Conservation (phyloP, 1,140 invertebrate species). For the Ptiloglossa arizonensis region DNA sequence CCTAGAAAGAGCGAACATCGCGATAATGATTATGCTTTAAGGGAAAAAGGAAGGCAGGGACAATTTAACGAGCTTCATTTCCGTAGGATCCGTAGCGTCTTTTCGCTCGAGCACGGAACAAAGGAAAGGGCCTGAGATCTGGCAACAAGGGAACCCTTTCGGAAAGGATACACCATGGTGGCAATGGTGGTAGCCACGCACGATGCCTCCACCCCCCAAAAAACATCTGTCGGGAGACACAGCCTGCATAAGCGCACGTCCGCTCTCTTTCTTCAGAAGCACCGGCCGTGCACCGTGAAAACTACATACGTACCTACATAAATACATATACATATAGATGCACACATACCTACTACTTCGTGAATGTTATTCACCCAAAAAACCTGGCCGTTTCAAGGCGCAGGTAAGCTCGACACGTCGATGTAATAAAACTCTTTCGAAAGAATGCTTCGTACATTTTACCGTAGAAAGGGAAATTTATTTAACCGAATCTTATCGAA, state of each 20-base stretch:
- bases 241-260: constrained; percentile 28
- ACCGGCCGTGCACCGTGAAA: background rate
- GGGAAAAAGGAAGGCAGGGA: background rate
- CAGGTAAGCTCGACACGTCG: background rate
- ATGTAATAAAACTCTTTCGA: background rate
- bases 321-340: too few relatives aligned
- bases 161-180: constrained; percentile 28
- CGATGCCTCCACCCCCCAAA: constrained; percentile 19
- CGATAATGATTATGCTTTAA: background rate
- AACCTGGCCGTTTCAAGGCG: background rate
- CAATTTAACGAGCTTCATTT: constrained; percentile 19
- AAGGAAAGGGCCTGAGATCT: constrained; percentile 47
- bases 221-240: constrained; percentile 61
- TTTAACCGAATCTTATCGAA: too few relatives aligned
- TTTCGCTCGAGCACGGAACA: constrained; percentile 23
- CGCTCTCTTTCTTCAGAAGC: constrained; percentile 35
- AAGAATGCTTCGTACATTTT: too few relatives aligned
- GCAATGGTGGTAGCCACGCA: constrained; percentile 15
- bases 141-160: constrained; percentile 56
- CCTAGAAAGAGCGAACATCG: background rate
- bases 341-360: background rate
- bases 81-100: background rate
- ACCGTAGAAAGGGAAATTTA: too few relatives aligned
- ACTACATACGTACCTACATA: too few relatives aligned
- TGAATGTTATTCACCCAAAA: background rate